These are phyloP conservation scores for Gobius niger DNA, from an alignment of 2,113 vertebrate genomes.

Conservation along the genomic window DNA sequence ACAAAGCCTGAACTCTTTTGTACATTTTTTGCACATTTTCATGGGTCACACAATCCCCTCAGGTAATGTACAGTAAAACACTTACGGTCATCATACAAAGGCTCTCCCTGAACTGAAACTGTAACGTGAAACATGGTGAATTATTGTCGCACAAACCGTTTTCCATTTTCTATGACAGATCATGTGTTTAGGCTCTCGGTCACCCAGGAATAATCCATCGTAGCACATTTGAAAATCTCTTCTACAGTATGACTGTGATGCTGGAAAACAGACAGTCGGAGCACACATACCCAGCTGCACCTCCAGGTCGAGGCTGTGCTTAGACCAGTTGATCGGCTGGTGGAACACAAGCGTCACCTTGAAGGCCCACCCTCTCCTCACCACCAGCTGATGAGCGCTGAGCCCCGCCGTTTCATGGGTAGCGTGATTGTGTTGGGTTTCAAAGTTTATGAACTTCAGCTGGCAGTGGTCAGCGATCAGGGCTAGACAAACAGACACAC, in stretches of 20 bases:
- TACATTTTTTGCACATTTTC: no score
- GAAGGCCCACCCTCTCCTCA: slow-evolving; percentile 64
- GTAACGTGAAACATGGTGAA: no score
- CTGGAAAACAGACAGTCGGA: not conserved
- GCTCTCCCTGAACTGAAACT: no score
- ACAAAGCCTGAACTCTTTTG: no score
- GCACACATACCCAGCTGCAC: slow-evolving; percentile 48
- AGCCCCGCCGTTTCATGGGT: slow-evolving; percentile 60
- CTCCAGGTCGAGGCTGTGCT: slow-evolving; percentile 40
- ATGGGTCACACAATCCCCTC: not conserved
- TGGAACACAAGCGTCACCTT: slow-evolving; percentile 54
- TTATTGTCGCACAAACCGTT: no score
- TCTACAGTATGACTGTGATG: no score
- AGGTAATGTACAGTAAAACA: not conserved
- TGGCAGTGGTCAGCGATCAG: not conserved
- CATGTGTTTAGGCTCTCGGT: no score
- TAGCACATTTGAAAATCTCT: no score
- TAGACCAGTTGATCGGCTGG: slow-evolving; percentile 14
- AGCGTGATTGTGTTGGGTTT: slow-evolving; percentile 40
- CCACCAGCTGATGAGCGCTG: slow-evolving; percentile 49
- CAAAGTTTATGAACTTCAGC: slow-evolving; percentile 55
- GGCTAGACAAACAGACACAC: slow-evolving; percentile 18
- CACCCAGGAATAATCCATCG: no score
- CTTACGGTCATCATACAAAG: no score
- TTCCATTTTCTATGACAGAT: no score